Evolutionary conservation across 2,113 vertebrate genomes (phyloP), one percentile per base, ranked within the genome.

Genomic region (Danionella cerebrum): DNA sequence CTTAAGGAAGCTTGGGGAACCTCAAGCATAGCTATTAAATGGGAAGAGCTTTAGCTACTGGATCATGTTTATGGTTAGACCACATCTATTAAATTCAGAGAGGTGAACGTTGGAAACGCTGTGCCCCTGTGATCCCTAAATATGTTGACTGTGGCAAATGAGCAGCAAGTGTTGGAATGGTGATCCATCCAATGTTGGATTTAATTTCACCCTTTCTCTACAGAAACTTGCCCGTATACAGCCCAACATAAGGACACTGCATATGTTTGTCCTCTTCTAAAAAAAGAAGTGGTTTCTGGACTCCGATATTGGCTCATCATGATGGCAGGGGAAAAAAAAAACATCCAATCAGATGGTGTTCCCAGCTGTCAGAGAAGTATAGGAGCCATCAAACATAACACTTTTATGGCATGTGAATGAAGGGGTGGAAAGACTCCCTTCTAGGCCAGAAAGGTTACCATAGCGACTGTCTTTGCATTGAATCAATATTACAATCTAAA

Each of bases 401-500:
- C 29, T 63, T 70, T 52, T 52, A 21, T 60, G 65, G 51, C 65
- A 59, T 66, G 78, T 79, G 78, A 59, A 47, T 55, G 76, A 78
- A 81, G 81, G 79, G 86, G 84, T 51, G 80, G 79, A 78, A 82
- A 79, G 72, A 73, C 38, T 78, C 80, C 64, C 44, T 80, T 83
- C 79, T 76, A 80, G 71, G 75, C 75, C 82, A 79, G 80, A 83
- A 83, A 80, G 79, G 88, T 89, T 89, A 84, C 86, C 83, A 89
- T 88, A 76, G 85, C 16, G 78, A 89, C 84, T 82, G 81, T 70
- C 80, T 85, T 87, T 84, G 83, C 86, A 87, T 88, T 84, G 77
- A 83, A 82, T 86, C 78, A 25, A 81, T 81, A 71, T 76, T 68
- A 29, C 44, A 13, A 24, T 31, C 39, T 33, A 66, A 19, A 65